A percentile compares a stretch with the other conserved stretches of the same genome.
Conservation (phyloP, 92 coral and sea anemone species). For the Epizoanthus rinbou region DNA sequence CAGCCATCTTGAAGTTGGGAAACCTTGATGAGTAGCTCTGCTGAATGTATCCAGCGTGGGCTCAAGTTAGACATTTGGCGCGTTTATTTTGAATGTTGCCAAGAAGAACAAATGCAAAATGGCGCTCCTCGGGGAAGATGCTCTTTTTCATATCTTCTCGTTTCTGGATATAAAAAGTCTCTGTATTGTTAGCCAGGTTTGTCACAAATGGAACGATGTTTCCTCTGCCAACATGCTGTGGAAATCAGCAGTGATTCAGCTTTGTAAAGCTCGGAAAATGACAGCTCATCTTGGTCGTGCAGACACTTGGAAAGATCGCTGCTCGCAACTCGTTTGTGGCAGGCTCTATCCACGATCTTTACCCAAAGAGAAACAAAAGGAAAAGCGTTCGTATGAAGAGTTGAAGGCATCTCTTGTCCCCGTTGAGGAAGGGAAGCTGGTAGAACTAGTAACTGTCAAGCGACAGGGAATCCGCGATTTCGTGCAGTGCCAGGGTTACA, state of each 20-base stretch:
- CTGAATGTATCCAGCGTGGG: constrained; percentile 51
- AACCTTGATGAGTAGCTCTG: constrained; percentile 34
- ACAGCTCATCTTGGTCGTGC: constrained; percentile 73
- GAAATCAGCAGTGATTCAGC: constrained; percentile 55
- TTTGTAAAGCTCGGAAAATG: constrained; percentile 58
- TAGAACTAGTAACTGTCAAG: constrained; percentile 44
- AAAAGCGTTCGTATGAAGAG: constrained; percentile 46
- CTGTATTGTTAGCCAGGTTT: constrained; percentile 60
- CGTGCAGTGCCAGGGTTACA: constrained; percentile 51
- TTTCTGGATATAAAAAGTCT: constrained; percentile 59
- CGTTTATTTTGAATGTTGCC: neutral
- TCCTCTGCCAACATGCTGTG: constrained; percentile 59
- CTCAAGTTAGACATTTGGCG: constrained; percentile 41
- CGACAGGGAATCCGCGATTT: constrained; percentile 62
- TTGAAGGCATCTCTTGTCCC: constrained; percentile 49
- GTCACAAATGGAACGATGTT: constrained; percentile 61
- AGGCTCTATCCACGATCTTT: constrained; percentile 57
- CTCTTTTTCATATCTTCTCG: constrained; percentile 69
- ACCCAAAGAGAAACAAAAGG: constrained; percentile 37
- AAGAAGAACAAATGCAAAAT: neutral
- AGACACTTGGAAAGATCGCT: constrained; percentile 64
- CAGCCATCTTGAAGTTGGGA: constrained; percentile 40
- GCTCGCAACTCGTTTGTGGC: constrained; percentile 55
- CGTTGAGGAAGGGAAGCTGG: constrained; percentile 37
- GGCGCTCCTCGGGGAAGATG: constrained; percentile 57